Conservation (phyloP, 1,140 invertebrate genomes). For the Teleopsis dalmanni region DNA sequence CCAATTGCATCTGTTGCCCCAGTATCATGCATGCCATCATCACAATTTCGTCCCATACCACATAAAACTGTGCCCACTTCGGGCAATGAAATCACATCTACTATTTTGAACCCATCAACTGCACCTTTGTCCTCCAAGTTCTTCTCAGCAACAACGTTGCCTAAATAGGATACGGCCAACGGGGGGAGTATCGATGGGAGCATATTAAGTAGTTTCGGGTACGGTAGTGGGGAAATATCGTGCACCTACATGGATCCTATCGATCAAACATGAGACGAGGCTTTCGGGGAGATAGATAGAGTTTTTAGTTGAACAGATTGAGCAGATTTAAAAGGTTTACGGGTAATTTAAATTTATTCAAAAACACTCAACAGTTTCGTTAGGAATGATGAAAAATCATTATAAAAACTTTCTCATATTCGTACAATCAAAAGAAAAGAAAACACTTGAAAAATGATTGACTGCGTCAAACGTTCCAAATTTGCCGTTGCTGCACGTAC, state of each 20-base stretch:
- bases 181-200: slow-evolving; percentile 32
- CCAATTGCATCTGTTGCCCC: slow-evolving; percentile 34
- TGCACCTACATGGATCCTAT: slow-evolving; percentile 43
- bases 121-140: slow-evolving; percentile 41
- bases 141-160: slow-evolving; percentile 40
- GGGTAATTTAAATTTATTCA: too few species aligned
- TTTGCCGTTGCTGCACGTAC: too few species aligned
- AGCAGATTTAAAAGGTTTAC: too few species aligned
- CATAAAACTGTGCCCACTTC: slow-evolving; percentile 28
- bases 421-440: too few species aligned
- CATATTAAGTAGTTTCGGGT: slow-evolving; percentile 27
- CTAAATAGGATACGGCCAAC: slow-evolving; percentile 44
- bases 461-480: too few species aligned
- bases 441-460: too few species aligned
- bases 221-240: slow-evolving; percentile 39
- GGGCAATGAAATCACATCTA: slow-evolving; percentile 3
- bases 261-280: slow-evolving; percentile 42
- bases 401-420: too few species aligned
- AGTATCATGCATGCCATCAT: slow-evolving; percentile 33
- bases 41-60: slow-evolving; percentile 44
- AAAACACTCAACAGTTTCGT: too few species aligned
- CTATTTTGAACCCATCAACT: slow-evolving; percentile 33
- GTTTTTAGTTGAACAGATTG: too few species aligned
- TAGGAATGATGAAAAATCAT: too few species aligned
- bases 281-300: slow-evolving; percentile 20